Base-by-base conservation (phyloP, 2,113 vertebrate genomes). In the Perccottus glenii region DNA sequence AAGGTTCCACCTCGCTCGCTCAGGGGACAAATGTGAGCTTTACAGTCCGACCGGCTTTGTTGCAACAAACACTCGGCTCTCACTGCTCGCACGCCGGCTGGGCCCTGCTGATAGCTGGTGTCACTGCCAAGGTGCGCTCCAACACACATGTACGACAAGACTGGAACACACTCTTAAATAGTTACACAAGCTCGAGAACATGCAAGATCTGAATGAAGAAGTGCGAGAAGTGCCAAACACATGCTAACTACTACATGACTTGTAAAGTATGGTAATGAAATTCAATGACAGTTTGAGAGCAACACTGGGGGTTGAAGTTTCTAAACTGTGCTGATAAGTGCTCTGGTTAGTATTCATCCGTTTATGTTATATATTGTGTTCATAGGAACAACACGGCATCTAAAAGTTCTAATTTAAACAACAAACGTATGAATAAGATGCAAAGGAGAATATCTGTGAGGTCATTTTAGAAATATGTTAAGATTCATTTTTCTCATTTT, bases 81-180 rank as follows among this genome's bases (percentile, higher is more conserved):
- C 77, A 11, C 82, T 75, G 79, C 75, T 85, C 82, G 69, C 80
- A 70, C 67, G 43, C 88, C 85, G 84, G 78, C 88, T 88, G 87
- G 81, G 72, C 66, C 81, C 82, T 60, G 71, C 87, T 82, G 87
- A 86, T 85, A 81, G 82, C 78, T 56, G 19, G 35, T 7, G 67
- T 60, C 60, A 67, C 73, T 86, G 85, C 87, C 83, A 90, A 87
- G 85, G 81, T 85, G 77, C 76, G 60, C 77, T 58, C 32, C 0
- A 44, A 71, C 59, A 74, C 66, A 78, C 73, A 86, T 60, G 80
- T 73, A 61, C 60, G 43, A 67, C 59, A 64, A 73, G 64, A 70
- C 61, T 51, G n/a, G 16, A 4, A 53, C 40, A 57, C 45, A 51
- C 46, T 53, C 51, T 33, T 33, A 68, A 74, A 60, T 64, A 44